These are phyloP conservation scores for Drosophila bocki DNA, from an alignment of 1,140 invertebrate species.

Conservation along the genomic window DNA sequence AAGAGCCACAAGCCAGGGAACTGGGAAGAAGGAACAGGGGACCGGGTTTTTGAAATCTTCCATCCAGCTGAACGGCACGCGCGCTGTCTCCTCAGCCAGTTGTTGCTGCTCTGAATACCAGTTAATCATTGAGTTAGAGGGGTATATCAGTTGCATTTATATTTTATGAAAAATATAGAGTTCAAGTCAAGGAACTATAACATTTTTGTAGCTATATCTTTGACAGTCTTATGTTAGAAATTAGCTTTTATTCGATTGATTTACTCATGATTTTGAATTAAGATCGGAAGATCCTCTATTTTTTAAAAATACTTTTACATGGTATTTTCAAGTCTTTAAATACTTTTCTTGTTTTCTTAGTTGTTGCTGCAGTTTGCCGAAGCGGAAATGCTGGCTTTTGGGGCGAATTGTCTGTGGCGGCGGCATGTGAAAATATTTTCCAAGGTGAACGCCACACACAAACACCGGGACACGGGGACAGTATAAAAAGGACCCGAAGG, in stretches of 20 bases:
- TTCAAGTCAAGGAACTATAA: background rate
- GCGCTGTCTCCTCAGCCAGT: conserved; percentile 60
- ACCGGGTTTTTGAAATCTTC: conserved; percentile 33
- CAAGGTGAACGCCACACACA: conserved; percentile 75
- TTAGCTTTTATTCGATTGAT: background rate
- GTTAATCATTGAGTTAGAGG: background rate
- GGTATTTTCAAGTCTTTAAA: conserved; percentile 11
- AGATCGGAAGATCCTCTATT: background rate
- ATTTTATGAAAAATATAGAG: background rate
- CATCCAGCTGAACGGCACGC: conserved; percentile 70
- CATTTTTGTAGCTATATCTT: background rate
- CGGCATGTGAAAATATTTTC: conserved; percentile 79
- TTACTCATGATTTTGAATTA: too few relatives aligned
- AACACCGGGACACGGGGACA: conserved; percentile 30
- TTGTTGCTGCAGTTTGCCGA: conserved; percentile 61
- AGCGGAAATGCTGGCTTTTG: conserved; percentile 70
- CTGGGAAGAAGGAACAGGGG: conserved; percentile 7
- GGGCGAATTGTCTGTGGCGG: conserved; percentile 42
- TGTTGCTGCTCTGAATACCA: conserved; percentile 20
- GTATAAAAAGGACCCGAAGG: conserved; percentile 46
- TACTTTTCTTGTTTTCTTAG: conserved; percentile 23
- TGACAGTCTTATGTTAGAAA: too few relatives aligned
- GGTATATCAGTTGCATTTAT: background rate
- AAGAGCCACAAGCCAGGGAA: conserved; percentile 20
- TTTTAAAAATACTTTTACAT: background rate